phyloP scores from a whole-genome alignment of 2,888 invertebrate species.

The Drosophila borealis region DNA sequence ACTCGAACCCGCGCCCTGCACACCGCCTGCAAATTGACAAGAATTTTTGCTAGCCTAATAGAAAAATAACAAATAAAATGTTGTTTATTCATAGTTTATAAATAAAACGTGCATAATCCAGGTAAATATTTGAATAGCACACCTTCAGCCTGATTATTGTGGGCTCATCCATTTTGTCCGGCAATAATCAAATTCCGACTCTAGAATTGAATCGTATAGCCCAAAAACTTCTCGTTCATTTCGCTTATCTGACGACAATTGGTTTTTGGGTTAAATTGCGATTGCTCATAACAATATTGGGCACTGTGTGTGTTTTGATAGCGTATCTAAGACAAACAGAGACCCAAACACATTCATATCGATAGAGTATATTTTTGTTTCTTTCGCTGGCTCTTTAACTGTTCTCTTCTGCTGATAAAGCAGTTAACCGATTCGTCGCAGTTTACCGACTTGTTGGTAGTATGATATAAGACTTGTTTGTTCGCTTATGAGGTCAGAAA shows the following conservation, averaged over 20 bases:
- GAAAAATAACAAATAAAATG: conserved; percentile 8
- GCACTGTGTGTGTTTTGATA: conserved; percentile 54
- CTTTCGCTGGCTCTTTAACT: conserved; percentile 35
- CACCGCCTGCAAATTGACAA: conserved; percentile 38
- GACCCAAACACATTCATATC: conserved; percentile 32
- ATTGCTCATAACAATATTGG: conserved; percentile 47
- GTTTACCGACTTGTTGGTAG: conserved; percentile 5
- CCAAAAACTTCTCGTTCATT: conserved; percentile 6
- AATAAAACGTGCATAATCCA: conserved; percentile 38
- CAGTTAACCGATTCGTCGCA: conserved; percentile 29
- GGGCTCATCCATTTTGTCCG: conserved; percentile 42
- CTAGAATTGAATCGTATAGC: conserved; percentile 26
- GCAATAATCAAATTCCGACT: conserved; percentile 18
- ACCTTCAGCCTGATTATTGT: conserved; percentile 5
- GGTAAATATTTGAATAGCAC: conserved; percentile 30
- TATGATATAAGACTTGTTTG: conserved; percentile 45
- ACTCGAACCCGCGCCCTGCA: conserved; percentile 3
- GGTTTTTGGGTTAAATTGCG: conserved; percentile 25
- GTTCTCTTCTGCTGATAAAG: conserved; percentile 52
- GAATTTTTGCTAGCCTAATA: conserved; percentile 5
- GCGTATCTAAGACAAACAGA: conserved; percentile 61
- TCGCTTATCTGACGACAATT: conserved; percentile 37
- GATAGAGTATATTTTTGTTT: conserved; percentile 27
- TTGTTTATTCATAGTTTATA: conserved; percentile 35
- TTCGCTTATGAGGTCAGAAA: conserved; percentile 69